These are phyloP conservation scores for Theonella swinhoei DNA, from an alignment of 37 sponge, comb jelly and placozoan species.

Conservation along the genomic window DNA sequence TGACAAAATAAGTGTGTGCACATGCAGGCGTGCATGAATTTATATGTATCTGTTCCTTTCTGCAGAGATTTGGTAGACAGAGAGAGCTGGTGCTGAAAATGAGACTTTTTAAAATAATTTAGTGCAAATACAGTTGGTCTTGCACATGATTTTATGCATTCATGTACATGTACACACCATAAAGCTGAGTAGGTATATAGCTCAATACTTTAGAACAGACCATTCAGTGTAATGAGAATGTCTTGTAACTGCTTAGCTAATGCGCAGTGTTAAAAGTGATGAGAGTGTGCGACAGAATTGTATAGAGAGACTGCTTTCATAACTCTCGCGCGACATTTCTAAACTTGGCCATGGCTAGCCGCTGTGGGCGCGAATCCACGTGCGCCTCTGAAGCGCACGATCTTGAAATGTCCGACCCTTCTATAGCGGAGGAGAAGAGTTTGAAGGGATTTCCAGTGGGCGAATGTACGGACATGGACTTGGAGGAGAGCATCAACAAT, in stretches of 20 bases:
- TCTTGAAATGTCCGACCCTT: background rate
- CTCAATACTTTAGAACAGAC: too few species aligned
- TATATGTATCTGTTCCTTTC: background rate
- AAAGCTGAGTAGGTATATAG: too few species aligned
- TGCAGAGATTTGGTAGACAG: background rate
- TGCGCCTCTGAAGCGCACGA: background rate
- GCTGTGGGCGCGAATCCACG: background rate
- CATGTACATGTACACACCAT: too few species aligned
- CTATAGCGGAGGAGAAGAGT: too few species aligned
- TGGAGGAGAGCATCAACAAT: background rate
- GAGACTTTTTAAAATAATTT: background rate
- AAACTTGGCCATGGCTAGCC: background rate
- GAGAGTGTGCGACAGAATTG: too few species aligned
- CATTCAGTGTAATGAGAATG: too few species aligned
- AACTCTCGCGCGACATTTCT: too few species aligned
- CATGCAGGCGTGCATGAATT: background rate
- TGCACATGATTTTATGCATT: too few species aligned
- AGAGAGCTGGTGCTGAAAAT: background rate
- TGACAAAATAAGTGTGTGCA: background rate
- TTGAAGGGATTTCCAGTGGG: background rate
- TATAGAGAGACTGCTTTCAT: too few species aligned
- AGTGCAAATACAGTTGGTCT: background rate
- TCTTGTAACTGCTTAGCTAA: too few species aligned
- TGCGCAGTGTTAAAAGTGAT: too few species aligned
- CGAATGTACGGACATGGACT: background rate